A percentile compares a stretch with the other conserved stretches of the same genome.
Conservation (phyloP, 2,888 invertebrate species). For the Watsonalla binaria region DNA sequence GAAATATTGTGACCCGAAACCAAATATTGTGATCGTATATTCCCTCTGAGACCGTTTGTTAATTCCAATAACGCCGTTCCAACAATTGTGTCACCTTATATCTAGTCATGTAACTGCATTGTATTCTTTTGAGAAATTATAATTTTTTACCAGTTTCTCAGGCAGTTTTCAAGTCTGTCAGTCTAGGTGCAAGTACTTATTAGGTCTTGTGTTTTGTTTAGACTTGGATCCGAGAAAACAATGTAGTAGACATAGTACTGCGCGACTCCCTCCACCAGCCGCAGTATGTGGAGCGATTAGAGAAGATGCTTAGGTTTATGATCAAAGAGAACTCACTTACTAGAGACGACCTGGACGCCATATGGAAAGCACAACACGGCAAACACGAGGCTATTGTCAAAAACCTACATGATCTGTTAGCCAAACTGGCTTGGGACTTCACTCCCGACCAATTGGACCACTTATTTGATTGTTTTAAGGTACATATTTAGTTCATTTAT, state of each 20-base stretch:
- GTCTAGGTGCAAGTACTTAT: not conserved
- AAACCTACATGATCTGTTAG: slow-evolving; percentile 96
- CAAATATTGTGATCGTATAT: too few species aligned
- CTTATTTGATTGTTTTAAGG: slow-evolving; percentile 97
- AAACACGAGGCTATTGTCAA: slow-evolving; percentile 99
- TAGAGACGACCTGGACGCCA: slow-evolving; percentile 93
- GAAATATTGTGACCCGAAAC: too few species aligned
- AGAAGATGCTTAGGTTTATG: slow-evolving; percentile 97
- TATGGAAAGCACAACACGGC: slow-evolving; percentile 98
- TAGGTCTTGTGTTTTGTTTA: slow-evolving; percentile 46
- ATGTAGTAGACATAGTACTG: slow-evolving; percentile 95
- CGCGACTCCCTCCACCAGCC: slow-evolving; percentile 98
- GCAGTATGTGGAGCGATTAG: slow-evolving; percentile 97
- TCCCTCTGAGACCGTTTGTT: too few species aligned
- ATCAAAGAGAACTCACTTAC: slow-evolving; percentile 95
- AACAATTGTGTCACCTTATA: too few species aligned
- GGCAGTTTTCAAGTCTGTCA: too few species aligned
- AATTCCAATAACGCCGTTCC: too few species aligned
- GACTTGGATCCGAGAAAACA: slow-evolving; percentile 97
- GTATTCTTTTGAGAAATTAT: not conserved
- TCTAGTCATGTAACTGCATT: too few species aligned
- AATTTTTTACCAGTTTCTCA: not conserved
- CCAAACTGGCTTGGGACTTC: slow-evolving; percentile 99
- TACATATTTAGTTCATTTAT: slow-evolving; percentile 32
- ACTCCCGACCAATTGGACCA: slow-evolving; percentile 98